Percentiles rank a stretch among this genome's conserved stretches.
phyloP scores from a whole-genome alignment of 2,113 vertebrate species.

The Baryphthengus martii region DNA sequence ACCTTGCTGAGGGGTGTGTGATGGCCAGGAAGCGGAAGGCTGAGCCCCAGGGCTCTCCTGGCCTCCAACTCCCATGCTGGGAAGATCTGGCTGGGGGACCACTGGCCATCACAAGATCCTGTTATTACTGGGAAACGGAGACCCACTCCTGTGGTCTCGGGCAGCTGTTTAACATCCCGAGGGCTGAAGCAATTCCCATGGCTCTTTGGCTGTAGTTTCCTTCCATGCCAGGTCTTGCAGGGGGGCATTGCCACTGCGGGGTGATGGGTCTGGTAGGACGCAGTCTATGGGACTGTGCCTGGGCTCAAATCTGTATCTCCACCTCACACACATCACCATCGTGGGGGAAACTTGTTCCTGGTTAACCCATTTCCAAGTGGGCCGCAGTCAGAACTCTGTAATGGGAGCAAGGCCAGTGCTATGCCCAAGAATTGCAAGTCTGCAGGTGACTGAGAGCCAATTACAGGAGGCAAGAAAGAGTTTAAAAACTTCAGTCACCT shows the following conservation, averaged over 20 bases:
- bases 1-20: neutral
- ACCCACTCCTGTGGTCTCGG: neutral
- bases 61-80: fast-evolving
- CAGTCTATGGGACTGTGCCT: neutral
- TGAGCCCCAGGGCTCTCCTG: neutral
- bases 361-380: neutral
- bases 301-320: neutral
- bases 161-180: neutral
- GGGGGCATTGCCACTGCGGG: neutral
- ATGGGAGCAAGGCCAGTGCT: neutral
- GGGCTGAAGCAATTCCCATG: neutral
- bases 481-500: neutral
- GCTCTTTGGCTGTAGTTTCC: neutral
- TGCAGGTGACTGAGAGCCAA: neutral
- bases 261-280: neutral
- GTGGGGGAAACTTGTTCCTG: neutral
- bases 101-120: neutral
- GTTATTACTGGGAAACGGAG: neutral
- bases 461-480: neutral
- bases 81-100: neutral
- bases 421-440: neutral
- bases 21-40: too few species aligned
- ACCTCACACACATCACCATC: fast-evolving
- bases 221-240: neutral
- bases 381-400: neutral